Evolutionary conservation across 2,113 vertebrate genomes (phyloP), one percentile per base, ranked within the genome.

Genomic region (Maccullochella peelii): DNA sequence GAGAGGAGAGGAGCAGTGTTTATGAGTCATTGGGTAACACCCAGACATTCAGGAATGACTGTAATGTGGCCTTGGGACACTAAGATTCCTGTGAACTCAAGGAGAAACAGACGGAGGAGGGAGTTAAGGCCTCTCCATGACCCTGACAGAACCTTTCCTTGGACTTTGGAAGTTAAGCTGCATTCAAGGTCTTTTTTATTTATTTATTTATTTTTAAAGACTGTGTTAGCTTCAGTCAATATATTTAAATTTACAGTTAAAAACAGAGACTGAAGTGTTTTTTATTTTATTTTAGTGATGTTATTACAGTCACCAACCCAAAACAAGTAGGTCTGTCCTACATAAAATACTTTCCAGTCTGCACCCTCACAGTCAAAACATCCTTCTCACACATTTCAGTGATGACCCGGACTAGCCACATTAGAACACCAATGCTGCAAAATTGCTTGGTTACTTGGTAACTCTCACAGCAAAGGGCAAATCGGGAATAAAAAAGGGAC

Each of bases 61-160:
- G 86, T 83, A 91, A 93, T 90, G 84, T 86, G 79, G 73, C 88
- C 85, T 84, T 90, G 91, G 55, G 91, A 93, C 84, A 84, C 83
- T 52, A 36, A 77, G 59, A 93, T 84, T 94, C 85, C 84, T 77
- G 23, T 80, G 84, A 90, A 94, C 90, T 90, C 89, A 77, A 15
- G 8, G 88, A 90, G 88, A 90, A 85, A 82, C 69, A 93, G 92
- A 80, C 90, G 76, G 87, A 78, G 76, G 89, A 77, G 85, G 72
- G 85, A 81, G 86, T 86, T 40, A 85, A 94, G 88, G 91, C 80
- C 93, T 94, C 94, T 91, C 82, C 85, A 80, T 85, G 95, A 95
- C 93, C 92, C 86, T 77, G 73, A 67, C 25, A 78, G 27, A 79
- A 74, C 68, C 81, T 83, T 79, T 87, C 77, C 61, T 33, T 83